Base-by-base conservation (phyloP, 2,797 vertebrate genomes). In the Ctenochaetus hawaiiensis region DNA sequence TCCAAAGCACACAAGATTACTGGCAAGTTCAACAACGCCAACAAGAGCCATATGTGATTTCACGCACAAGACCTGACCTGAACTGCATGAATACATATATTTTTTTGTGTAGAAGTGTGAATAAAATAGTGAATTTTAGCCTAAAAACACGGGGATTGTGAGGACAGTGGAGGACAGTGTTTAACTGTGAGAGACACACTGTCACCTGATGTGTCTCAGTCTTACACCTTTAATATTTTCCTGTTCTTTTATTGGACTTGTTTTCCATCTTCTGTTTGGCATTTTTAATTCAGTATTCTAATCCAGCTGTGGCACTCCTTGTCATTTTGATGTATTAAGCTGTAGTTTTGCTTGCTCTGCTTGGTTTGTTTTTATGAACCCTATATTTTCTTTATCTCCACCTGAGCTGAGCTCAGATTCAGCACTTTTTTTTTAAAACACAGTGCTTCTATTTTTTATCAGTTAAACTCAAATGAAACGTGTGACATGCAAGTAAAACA, bases 1-100 rank as follows among this genome's bases (percentile, higher is more conserved):
- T 76, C 62, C 49, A 62, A 48, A 75, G 72, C 49, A 13, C 70
- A 52, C n/a, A 8, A n/a, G 67, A 71, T 74, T 75, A 73, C 54
- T 70, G 80, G 66, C 34, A 9, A 72, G 62, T 81, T 83, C 64
- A 60, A 83, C 6, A 85, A 85, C 74, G 77, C 70, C 82, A 77
- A 77, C 53, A 62, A 23, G 72, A 79, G 60, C 51, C 37, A 37
- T 43, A 64, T 8, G 4, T 57, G 48, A 75, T 73, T 53, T 56
- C 59, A 45, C 67, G 7, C 22, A 23, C 16, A 57, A 49, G 34
- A 48, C 39, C 60, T 30, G 49, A 44, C 48, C 22, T n/a, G 75
- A 58, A 22, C 64, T 51, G 26, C 47, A 53, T 67, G n/a, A 65
- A 67, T 41, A 47, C 18, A 18, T 20, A 9, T 4, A 44, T 30